Base-by-base conservation (phyloP, 2,113 vertebrate species). In the Tragulus kanchil region DNA sequence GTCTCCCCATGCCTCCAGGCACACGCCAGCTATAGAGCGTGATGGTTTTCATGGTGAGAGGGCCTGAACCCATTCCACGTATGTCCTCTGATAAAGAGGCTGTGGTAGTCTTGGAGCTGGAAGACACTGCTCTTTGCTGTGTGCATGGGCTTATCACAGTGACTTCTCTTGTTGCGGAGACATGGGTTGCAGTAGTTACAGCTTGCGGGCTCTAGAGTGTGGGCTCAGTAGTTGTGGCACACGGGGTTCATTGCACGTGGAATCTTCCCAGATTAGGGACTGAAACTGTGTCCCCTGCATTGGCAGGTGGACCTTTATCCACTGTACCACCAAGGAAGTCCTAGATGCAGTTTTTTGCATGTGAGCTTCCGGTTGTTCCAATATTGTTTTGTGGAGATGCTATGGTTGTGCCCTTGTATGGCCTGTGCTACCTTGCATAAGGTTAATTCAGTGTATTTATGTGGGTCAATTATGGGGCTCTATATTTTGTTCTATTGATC, bases 1-100 rank as follows among this genome's bases (percentile, higher is more conserved):
- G 52, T 64, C 58, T 73, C 67, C 58, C 5, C 28, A 3, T 54
- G 17, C 14, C 26, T 89, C 25, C 25, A 56, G 56, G 28, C 42
- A 3, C 1, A 6, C 45, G 1, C 12, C 7, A 45, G 28, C 5
- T 85, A 14, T 28, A 59, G 31, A 15, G 25, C 5, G 2, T 21
- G 16, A 12, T 71, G 26, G 8, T 78, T 82, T 77, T 62, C 56
- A 62, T 85, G 31, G 25, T 21, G 23, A 13, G 6, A 50, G 14
- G 9, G 3, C n/a, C 52, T 77, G 87, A 65, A 19, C 52, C 13
- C 67, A 65, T 62, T 64, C 17, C 25, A 67, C 21, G 8, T 19
- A 17, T 36, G 13, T 45, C 36, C 23, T 23, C 28, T 28, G 17
- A 77, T 17, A 36, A 17, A 5, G 3, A 59, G 77, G 31, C 48